Percentiles rank a stretch among this genome's conserved stretches.
Conservation (phyloP, 2,797 vertebrate genomes). For the Acrossocheilus fasciatus region DNA sequence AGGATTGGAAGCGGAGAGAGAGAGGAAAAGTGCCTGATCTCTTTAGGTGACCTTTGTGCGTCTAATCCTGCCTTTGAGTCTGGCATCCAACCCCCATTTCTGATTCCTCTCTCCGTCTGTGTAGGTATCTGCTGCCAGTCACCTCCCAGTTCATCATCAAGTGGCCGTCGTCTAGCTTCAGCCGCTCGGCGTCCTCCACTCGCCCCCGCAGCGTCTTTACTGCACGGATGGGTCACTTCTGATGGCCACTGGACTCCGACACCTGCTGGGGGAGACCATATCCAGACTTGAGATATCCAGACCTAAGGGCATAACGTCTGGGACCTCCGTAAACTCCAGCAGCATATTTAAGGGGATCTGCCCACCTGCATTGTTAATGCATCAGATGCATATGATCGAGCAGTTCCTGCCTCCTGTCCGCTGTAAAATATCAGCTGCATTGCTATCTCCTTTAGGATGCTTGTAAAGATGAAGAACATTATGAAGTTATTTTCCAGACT, state of each 20-base stretch:
- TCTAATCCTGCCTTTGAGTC: slow-evolving; percentile 78
- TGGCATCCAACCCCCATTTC: slow-evolving; percentile 71
- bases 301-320: background rate
- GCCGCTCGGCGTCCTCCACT: slow-evolving; percentile 84
- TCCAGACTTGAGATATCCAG: background rate
- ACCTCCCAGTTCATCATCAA: slow-evolving; percentile 93
- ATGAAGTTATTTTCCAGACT: slow-evolving; percentile 74
- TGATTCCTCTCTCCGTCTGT: slow-evolving; percentile 70
- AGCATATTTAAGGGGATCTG: slow-evolving; percentile 51
- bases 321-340: slow-evolving; percentile 39
- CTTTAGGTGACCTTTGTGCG: slow-evolving; percentile 76
- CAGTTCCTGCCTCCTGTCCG: slow-evolving; percentile 58
- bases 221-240: slow-evolving; percentile 89
- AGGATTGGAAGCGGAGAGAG: slow-evolving; percentile 12
- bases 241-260: slow-evolving; percentile 64
- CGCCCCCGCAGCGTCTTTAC: slow-evolving; percentile 88
- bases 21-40: slow-evolving; percentile 71
- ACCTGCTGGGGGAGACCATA: slow-evolving; percentile 40
- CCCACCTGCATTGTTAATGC: slow-evolving; percentile 41
- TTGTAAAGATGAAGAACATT: slow-evolving; percentile 74
- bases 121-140: slow-evolving; percentile 96
- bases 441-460: slow-evolving; percentile 76
- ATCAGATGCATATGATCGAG: slow-evolving; percentile 60
- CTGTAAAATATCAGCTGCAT: slow-evolving; percentile 76
- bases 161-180: slow-evolving; percentile 87